These are phyloP conservation scores for Dinoponera quadriceps DNA, from an alignment of 1,140 invertebrate species.

Conservation along the genomic window DNA sequence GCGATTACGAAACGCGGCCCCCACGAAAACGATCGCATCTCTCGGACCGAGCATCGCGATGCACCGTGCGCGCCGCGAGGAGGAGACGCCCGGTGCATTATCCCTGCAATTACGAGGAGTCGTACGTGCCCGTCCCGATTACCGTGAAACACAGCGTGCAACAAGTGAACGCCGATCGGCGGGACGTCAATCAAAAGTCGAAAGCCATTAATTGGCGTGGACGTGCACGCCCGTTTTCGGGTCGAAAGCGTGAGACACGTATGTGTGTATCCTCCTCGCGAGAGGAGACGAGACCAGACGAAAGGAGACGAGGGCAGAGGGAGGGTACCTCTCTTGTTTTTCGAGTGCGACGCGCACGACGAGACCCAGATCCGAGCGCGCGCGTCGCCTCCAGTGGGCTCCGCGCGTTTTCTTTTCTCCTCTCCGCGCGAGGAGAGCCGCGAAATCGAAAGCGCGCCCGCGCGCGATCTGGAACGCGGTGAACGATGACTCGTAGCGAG, in stretches of 20 bases:
- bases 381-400: constrained; percentile 32
- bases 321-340: constrained; percentile 16
- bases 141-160: constrained; percentile 61
- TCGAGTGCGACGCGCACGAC: constrained; percentile 28
- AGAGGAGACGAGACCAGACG: neutral
- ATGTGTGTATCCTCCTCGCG: constrained; percentile 45
- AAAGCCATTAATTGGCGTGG: constrained; percentile 72
- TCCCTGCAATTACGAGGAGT: constrained; percentile 62
- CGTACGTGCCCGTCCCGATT: constrained; percentile 59
- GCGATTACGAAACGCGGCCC: constrained; percentile 40
- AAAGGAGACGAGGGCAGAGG: neutral
- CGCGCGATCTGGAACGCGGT: constrained; percentile 47
- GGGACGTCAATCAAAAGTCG: constrained; percentile 72
- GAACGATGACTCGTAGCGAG: constrained; percentile 45
- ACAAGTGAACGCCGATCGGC: constrained; percentile 54
- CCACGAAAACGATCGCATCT: constrained; percentile 19
- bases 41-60: constrained; percentile 32
- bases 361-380: constrained; percentile 39
- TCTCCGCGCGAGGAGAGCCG: constrained; percentile 20
- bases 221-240: constrained; percentile 66
- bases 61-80: constrained; percentile 26
- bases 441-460: constrained; percentile 38
- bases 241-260: constrained; percentile 66
- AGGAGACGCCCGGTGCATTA: constrained; percentile 52
- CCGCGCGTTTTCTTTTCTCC: constrained; percentile 10